phyloP scores from a whole-genome alignment of 2,797 vertebrate genomes.

The Diceros bicornis region DNA sequence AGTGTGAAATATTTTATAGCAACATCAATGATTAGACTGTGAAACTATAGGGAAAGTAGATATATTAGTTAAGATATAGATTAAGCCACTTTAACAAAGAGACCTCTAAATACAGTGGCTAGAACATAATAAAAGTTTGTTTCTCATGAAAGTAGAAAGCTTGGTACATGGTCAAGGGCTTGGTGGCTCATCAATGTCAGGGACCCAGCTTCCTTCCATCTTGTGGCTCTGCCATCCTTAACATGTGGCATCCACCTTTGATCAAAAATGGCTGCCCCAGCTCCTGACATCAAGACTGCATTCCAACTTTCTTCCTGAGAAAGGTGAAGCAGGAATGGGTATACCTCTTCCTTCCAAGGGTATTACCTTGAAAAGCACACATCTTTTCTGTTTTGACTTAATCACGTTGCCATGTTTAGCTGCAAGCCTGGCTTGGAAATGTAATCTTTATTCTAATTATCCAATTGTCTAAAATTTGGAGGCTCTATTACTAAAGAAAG shows the following conservation, averaged over 20 bases:
- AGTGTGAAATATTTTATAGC: not conserved
- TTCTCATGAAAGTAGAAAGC: slow-evolving; percentile 18
- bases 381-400: not conserved
- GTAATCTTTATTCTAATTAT: not conserved
- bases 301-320: not conserved
- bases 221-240: not conserved
- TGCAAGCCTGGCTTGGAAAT: not conserved
- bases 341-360: not conserved
- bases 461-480: not conserved
- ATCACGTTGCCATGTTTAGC: not conserved
- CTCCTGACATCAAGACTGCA: not conserved
- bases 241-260: not conserved
- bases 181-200: not conserved
- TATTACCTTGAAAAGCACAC: not conserved
- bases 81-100: not conserved
- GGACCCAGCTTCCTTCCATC: not conserved
- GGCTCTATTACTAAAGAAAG: not conserved
- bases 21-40: not conserved
- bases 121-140: not conserved
- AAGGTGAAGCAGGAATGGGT: too few relatives aligned
- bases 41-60: not conserved
- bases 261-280: not conserved
- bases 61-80: not conserved
- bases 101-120: not conserved
- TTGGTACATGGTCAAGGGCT: not conserved